phyloP scores from a whole-genome alignment of 2,888 invertebrate species.

The Zhengitettix transpicula region DNA sequence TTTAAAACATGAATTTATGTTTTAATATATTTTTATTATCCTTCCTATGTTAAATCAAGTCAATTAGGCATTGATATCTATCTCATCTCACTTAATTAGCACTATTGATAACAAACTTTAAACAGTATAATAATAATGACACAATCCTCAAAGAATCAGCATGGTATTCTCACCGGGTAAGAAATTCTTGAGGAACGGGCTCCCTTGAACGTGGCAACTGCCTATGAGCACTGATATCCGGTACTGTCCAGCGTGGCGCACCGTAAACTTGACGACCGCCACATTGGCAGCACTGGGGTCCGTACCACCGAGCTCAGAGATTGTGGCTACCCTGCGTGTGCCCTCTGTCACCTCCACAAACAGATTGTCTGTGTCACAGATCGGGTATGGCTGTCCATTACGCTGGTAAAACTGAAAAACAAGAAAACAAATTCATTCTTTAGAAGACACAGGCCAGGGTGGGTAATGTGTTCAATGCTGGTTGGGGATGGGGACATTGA shows the following conservation, averaged over 20 bases:
- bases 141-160: not conserved
- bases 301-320: slow-evolving; percentile 71
- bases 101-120: no score
- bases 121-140: no score
- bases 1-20: no score
- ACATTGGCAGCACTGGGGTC: slow-evolving; percentile 74
- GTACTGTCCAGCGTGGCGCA: slow-evolving; percentile 79
- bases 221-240: slow-evolving; percentile 70
- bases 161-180: slow-evolving; percentile 38
- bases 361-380: slow-evolving; percentile 83
- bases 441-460: not conserved
- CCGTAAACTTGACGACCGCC: slow-evolving; percentile 81
- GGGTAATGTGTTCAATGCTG: no score
- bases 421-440: not conserved
- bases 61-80: no score
- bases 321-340: slow-evolving; percentile 62
- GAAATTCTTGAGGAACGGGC: slow-evolving; percentile 72
- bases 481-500: no score
- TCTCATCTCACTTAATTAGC: no score
- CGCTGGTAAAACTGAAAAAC: slow-evolving; percentile 63
- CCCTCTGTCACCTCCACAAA: slow-evolving; percentile 76
- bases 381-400: slow-evolving; percentile 86
- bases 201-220: slow-evolving; percentile 64
- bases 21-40: no score
- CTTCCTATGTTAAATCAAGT: no score